Base-by-base conservation (phyloP, 2,113 vertebrate genomes). In the Chaetodon trifascialis region DNA sequence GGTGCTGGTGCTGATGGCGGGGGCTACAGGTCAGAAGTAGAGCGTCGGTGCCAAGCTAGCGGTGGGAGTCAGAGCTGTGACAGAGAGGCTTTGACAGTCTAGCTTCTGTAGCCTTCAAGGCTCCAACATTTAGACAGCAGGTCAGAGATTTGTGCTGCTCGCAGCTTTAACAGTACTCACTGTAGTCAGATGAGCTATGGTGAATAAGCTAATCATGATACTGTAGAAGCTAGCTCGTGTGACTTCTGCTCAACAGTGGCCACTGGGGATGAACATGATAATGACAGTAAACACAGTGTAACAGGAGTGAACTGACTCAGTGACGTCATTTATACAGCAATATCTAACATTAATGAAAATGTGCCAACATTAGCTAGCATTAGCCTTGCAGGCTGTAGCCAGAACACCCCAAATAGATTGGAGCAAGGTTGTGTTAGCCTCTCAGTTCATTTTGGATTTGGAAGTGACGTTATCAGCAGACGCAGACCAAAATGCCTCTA, bases 1-100 rank as follows among this genome's bases (percentile, higher is more conserved):
- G 83, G 86, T 63, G 81, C 79, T 47, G 60, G 19, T 75, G 84
- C 73, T 72, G 83, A 89, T 80, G 82, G 82, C 74, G 74, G 73
- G 30, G 76, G 47, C 66, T 59, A 49, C 30, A 46, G 82, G 86
- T 78, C 87, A 87, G 79, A 78, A 38, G 70, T 51, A 63, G 54
- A 52, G 49, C 11, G 23, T 52, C 49, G 36, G 59, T 71, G 86
- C 78, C 80, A 87, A 71, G 47, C 23, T 38, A 78, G 34, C 82
- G 60, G 67, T 52, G 52, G 68, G 86, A 78, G 65, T 73, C 68
- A 7, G 72, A 74, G 73, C 55, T 47, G 46, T 79, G 79, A 90
- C 54, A 58, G 67, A 85, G 73, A 14, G 10, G 46, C 38, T 83
- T 51, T 84, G 80, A 85, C 80, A 80, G 68, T 38, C 30, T 7